Evolutionary conservation across 1,140 invertebrate genomes (phyloP), one percentile per base, ranked within the genome.

Genomic region (Calephelis virginiensis): DNA sequence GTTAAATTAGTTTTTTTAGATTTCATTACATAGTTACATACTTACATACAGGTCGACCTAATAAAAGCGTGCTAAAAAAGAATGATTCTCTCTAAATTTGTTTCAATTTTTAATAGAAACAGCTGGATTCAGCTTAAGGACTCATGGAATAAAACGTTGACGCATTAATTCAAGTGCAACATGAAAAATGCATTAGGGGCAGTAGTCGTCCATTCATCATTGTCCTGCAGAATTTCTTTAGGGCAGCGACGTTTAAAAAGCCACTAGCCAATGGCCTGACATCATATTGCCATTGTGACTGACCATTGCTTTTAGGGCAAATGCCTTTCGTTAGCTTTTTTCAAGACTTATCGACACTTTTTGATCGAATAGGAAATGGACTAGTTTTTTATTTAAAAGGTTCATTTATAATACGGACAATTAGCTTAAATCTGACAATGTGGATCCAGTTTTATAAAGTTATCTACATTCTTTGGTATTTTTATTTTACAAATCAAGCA

Each of bases 141-240:
- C 50, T 40, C n/a, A 62, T 66, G 62, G 73, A 80, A 73, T 81
- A 78, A 75, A 82, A 72, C 70, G 72, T 71, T 79, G 78, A 75
- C 77, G 81, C 80, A 88, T 90, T 88, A 88, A 90, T 86, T 87
- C 85, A 86, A 90, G 85, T 90, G 87, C 87, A 90, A 88, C 87
- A 90, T 85, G 87, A 86, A 90, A 90, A 88, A 90, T 90, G 87
- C 87, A 90, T 90, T 90, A 90, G 81, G 66, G 70, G 73, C 59
- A 66, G 66, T 48, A 56, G 63, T 70, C 70, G 75, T 63, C 72
- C 77, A 81, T 89, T 85, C 80, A 72, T 89, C 85, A 85, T 83
- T 83, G 84, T 86, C 81, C 80, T 76, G 70, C 72, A 74, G 69
- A 71, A 75, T 77, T 79, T 81, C 75, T 72, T 77, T 76, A 61